A percentile compares a stretch with the other conserved stretches of the same genome.
Evolutionary conservation across 2,888 invertebrate genomes (phyloP).

Genomic region (Nomada hirtipes): DNA sequence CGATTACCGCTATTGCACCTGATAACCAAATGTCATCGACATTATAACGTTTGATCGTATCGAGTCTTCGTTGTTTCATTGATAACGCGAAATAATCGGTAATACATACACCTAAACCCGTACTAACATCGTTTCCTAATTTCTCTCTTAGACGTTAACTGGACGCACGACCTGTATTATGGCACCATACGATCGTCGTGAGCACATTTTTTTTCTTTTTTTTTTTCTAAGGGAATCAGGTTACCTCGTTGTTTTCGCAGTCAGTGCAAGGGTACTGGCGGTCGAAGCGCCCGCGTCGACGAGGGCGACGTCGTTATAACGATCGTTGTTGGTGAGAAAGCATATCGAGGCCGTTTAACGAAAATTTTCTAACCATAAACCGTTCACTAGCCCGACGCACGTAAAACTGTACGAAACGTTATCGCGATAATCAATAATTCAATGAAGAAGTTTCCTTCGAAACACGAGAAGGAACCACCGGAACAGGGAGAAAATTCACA

Average conservation of each 20-base stretch:
- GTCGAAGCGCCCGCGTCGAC: slow-evolving; percentile 62
- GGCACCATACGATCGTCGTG: slow-evolving; percentile 27
- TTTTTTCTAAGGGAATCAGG: slow-evolving; percentile 44
- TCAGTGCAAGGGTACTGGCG: slow-evolving; percentile 39
- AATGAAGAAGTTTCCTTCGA: slow-evolving; percentile 28
- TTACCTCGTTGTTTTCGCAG: slow-evolving; percentile 60
- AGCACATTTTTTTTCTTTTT: neutral
- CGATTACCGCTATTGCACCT: slow-evolving; percentile 35
- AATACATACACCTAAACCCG: neutral
- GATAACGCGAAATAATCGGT: neutral
- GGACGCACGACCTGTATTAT: neutral
- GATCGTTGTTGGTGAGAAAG: slow-evolving; percentile 61
- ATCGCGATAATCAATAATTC: slow-evolving; percentile 44
- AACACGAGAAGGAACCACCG: neutral
- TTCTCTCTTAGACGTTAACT: slow-evolving; percentile 14
- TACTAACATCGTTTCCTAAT: slow-evolving; percentile 32
- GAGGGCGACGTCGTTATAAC: slow-evolving; percentile 64
- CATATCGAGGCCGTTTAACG: slow-evolving; percentile 54
- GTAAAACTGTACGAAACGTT: slow-evolving; percentile 29
- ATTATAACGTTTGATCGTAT: slow-evolving; percentile 26
- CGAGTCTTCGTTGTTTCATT: slow-evolving; percentile 13
- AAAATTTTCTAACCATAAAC: slow-evolving; percentile 10
- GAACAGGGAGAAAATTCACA: neutral
- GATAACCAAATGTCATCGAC: slow-evolving; percentile 35
- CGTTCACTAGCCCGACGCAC: slow-evolving; percentile 1